Evolutionary conservation across 2,888 invertebrate genomes (phyloP).

Genomic region (Emesis furor): DNA sequence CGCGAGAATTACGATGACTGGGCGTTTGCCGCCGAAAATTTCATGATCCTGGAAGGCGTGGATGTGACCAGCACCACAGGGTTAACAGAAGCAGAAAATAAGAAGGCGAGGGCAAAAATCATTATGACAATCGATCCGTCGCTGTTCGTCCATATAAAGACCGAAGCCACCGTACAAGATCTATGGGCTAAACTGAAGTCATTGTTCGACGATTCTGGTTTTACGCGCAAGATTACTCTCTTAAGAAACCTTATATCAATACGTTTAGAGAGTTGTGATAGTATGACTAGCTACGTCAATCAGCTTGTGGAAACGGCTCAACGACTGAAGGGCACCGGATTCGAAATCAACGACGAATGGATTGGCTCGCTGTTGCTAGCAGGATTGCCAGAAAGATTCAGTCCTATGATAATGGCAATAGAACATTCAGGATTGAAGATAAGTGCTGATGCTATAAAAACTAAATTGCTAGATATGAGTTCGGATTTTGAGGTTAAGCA

Average conservation of each 20-base stretch:
- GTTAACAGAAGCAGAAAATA: constrained; percentile 1
- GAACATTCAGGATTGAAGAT: constrained; percentile 62
- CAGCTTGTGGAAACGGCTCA: constrained; percentile 66
- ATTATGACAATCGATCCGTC: constrained; percentile 18
- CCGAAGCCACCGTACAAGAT: constrained; percentile 7
- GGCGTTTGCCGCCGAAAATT: constrained; percentile 2
- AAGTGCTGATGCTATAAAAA: constrained; percentile 64
- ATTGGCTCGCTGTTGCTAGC: constrained; percentile 61
- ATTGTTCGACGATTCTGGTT: constrained; percentile 70
- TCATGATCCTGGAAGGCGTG: constrained; percentile 15
- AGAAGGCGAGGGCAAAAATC: constrained; percentile 13
- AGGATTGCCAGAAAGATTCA: constrained; percentile 59
- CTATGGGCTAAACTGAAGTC: constrained; percentile 64
- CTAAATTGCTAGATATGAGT: constrained; percentile 62
- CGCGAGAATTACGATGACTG: constrained; percentile 23
- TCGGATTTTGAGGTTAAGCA: constrained; percentile 3
- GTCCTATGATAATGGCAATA: constrained; percentile 68
- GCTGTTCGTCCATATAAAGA: constrained; percentile 53
- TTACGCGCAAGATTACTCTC: constrained; percentile 57
- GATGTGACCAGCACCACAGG: neutral
- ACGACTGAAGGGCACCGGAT: constrained; percentile 65
- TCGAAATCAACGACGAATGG: constrained; percentile 70
- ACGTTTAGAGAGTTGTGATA: constrained; percentile 61
- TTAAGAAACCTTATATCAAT: constrained; percentile 65
- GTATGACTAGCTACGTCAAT: constrained; percentile 68